Conservation (phyloP, 2,797 vertebrate genomes). For the Cossypha polioptera region DNA sequence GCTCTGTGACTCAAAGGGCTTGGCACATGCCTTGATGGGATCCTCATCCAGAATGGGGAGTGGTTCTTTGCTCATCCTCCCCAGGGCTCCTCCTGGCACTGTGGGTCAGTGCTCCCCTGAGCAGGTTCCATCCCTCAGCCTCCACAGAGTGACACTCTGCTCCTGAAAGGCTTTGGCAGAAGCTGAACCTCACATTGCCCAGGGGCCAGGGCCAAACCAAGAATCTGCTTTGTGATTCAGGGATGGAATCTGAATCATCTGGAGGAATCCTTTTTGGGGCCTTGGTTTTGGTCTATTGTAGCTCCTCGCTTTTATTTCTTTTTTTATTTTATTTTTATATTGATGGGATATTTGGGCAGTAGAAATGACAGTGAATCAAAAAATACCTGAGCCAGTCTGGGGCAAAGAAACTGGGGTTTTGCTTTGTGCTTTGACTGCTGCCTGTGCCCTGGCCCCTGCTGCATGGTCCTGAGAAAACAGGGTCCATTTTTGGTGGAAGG, state of each 20-base stretch:
- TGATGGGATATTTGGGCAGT: neutral
- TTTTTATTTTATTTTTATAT: too few relatives aligned
- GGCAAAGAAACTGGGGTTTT: neutral
- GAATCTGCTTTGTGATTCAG: slow-evolving; percentile 6
- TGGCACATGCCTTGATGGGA: neutral
- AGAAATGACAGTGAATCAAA: neutral
- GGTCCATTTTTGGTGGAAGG: neutral
- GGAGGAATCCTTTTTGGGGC: neutral
- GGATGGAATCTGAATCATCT: neutral
- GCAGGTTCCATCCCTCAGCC: neutral
- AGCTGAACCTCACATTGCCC: neutral
- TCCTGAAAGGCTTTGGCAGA: neutral
- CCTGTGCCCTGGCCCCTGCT: neutral
- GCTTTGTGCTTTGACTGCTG: neutral
- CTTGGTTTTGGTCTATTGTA: neutral
- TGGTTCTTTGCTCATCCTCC: neutral
- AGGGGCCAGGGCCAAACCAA: neutral
- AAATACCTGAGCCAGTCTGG: neutral
- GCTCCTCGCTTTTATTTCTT: neutral
- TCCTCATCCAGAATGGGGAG: neutral
- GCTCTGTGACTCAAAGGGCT: neutral
- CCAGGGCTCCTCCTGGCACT: neutral
- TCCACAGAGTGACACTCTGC: neutral
- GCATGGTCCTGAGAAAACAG: neutral
- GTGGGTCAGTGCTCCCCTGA: neutral